phyloP scores from a whole-genome alignment of 2,797 vertebrate species.

The Cryptoprocta ferox region DNA sequence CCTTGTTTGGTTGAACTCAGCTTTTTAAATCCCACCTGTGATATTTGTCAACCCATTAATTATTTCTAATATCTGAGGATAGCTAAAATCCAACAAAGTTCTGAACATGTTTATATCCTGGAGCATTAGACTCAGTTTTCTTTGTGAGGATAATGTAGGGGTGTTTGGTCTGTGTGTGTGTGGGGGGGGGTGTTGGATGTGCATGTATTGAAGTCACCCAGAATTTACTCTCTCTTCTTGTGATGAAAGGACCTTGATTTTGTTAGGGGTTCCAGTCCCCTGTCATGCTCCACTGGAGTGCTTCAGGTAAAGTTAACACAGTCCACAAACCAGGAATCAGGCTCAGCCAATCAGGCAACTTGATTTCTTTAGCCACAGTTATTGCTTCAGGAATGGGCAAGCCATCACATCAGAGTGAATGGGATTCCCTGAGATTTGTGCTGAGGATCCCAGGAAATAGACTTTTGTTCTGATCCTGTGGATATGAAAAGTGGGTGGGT shows the following conservation, averaged over 20 bases:
- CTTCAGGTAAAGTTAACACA: neutral
- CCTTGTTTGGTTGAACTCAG: neutral
- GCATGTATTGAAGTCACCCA: neutral
- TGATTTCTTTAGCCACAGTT: neutral
- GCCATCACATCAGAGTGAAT: neutral
- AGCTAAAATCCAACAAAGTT: neutral
- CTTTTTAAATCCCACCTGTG: neutral
- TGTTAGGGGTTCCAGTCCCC: no score
- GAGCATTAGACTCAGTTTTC: neutral
- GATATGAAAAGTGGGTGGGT: neutral
- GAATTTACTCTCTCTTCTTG: neutral
- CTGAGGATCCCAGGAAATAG: neutral
- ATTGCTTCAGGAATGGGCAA: neutral
- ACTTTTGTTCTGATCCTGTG: neutral
- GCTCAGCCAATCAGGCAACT: neutral
- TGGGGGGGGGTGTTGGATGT: no score
- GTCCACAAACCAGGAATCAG: neutral
- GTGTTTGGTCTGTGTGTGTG: neutral
- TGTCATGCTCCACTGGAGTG: neutral
- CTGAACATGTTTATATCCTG: neutral
- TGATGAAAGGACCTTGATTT: neutral
- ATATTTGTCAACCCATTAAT: neutral
- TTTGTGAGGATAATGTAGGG: neutral
- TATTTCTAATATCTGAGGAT: neutral
- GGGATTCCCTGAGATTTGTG: neutral